phyloP scores from a whole-genome alignment of 2,888 invertebrate genomes.

The Hirudinaria manillensis region DNA sequence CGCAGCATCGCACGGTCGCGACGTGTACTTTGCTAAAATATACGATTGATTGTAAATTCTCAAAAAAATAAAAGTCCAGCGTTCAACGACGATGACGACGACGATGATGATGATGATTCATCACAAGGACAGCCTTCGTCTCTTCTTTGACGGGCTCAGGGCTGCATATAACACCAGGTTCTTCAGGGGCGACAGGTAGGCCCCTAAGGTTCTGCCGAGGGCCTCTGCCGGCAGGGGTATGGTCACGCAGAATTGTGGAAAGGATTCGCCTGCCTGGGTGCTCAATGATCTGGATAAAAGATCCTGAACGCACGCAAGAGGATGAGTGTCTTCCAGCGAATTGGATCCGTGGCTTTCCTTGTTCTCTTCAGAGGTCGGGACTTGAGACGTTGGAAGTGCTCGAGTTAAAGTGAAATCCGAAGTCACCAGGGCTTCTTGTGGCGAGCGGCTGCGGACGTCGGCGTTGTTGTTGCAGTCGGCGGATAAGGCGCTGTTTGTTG shows the following conservation, averaged over 20 bases:
- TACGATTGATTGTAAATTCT: background rate
- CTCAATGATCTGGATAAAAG: background rate
- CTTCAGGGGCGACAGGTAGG: background rate
- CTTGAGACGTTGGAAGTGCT: background rate
- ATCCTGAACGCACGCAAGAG: background rate
- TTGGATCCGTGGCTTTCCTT: background rate
- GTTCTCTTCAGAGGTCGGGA: background rate
- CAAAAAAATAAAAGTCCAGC: background rate
- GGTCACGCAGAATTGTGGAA: background rate
- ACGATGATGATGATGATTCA: too few species aligned
- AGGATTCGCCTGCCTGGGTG: background rate
- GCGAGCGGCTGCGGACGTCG: background rate
- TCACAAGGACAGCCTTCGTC: constrained; percentile 1
- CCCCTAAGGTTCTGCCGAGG: background rate
- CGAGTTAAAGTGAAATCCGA: background rate
- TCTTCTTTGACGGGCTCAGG: background rate
- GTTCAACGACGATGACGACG: too few species aligned
- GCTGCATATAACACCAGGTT: constrained; percentile 2
- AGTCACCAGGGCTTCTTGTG: background rate
- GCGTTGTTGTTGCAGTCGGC: background rate
- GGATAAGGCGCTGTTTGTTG: background rate
- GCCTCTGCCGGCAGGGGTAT: background rate
- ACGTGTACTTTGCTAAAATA: too few species aligned
- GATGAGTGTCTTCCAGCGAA: background rate
- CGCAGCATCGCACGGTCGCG: too few species aligned